Percentiles rank a stretch among this genome's conserved stretches.
phyloP scores from a whole-genome alignment of 2,888 invertebrate species.

The Agrilus mali region DNA sequence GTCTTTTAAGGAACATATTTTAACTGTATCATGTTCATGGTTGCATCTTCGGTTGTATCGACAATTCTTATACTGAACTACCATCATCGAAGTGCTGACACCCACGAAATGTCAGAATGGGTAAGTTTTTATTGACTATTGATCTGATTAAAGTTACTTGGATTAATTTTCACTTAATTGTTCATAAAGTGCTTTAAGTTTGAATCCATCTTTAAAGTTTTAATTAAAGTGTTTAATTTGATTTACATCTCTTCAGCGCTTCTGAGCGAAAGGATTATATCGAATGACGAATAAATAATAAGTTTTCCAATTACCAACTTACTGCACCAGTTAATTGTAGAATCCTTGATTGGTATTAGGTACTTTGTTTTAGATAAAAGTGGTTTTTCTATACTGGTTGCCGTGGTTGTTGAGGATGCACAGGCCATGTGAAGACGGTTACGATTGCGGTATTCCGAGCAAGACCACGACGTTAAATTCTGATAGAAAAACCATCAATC shows the following conservation, averaged over 20 bases:
- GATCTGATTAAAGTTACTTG: not conserved
- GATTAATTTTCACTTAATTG: not conserved
- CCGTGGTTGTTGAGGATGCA: conserved; percentile 95
- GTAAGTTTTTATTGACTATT: conserved; percentile 42
- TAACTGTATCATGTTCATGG: conserved; percentile 99
- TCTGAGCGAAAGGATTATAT: too few relatives aligned
- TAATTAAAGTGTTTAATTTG: too few relatives aligned
- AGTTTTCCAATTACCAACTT: not conserved
- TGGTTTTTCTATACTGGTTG: conserved; percentile 92
- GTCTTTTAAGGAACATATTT: conserved; percentile 74
- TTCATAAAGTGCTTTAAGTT: too few relatives aligned
- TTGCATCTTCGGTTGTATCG: conserved; percentile 94
- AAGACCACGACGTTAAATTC: conserved; percentile 35
- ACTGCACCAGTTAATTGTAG: not conserved
- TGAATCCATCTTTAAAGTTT: too few relatives aligned
- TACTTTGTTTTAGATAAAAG: conserved; percentile 54
- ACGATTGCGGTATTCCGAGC: conserved; percentile 40
- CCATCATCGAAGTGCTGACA: conserved; percentile 93
- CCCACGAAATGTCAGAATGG: conserved; percentile 95
- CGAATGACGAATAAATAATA: too few relatives aligned
- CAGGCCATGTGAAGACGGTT: conserved; percentile 38
- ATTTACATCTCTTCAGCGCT: too few relatives aligned
- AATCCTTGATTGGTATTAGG: conserved; percentile 2
- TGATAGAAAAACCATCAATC: conserved; percentile 30
- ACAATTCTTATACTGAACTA: conserved; percentile 96